Evolutionary conservation across 2,888 invertebrate genomes (phyloP), one percentile per base, ranked within the genome.

Genomic region (Mimachlamys varia): DNA sequence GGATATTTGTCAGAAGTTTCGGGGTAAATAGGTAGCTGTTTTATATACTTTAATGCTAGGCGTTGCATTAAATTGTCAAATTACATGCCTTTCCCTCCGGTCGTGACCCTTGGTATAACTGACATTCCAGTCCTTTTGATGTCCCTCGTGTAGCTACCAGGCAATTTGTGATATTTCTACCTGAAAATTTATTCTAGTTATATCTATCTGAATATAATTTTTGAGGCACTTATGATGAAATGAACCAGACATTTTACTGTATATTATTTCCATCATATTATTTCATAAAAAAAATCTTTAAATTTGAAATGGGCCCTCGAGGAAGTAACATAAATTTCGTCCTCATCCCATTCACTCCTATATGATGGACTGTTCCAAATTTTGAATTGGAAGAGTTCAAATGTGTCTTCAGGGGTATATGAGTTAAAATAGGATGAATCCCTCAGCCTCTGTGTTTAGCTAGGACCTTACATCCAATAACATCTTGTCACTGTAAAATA

Each of bases 161-260:
- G 76, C 76, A 76, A 76, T 76, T 76, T 27, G 33, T 76, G 76
- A 76, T 76, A 33, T 33, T 33, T 76, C 76, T 76, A 76, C 76
- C 76, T 33, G 27, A 33, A 76, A 76, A 76, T 76, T 76, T 76
- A 76, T 76, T 76, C 76, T 76, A 58, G 58, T 58, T 58, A 58
- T 58, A 58, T 58, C 58, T 22, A 22, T 58, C n/a, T 58, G 19
- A 58, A 58, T 58, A 58, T 58, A 33, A 76, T 33, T 76, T 76
- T 15, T 76, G 27, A 33, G n/a, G 76, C 76, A 76, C 76, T 76
- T 76, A 76, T 76, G 27, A 76, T 76, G 33, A 76, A 27, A 76
- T 33, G 33, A 76, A 27, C 12, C 22, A 33, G 76, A 22, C 27
- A 33, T 76, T 22, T 76, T 27, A 62, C 62, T 22, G 62, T 22